Evolutionary conservation across 2,113 vertebrate species (phyloP).

Genomic region (Ctenomys sociabilis): DNA sequence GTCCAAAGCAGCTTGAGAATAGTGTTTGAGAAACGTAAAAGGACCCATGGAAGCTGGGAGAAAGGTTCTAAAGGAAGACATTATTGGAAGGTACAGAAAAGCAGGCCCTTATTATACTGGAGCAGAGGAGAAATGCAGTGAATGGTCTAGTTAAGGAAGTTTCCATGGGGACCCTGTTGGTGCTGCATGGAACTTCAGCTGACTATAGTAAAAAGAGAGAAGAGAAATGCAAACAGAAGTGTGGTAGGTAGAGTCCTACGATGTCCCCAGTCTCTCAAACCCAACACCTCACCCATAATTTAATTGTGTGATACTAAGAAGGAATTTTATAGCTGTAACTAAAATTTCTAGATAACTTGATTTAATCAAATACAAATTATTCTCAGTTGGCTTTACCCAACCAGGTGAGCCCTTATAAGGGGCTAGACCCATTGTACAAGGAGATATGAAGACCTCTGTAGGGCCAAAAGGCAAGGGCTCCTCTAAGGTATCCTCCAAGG

Average conservation of each 20-base stretch:
- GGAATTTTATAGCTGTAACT: background rate
- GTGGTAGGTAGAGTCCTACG: background rate
- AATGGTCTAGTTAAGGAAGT: background rate
- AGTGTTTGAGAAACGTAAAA: background rate
- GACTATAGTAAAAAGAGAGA: background rate
- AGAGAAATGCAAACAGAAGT: background rate
- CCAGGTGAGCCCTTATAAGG: background rate
- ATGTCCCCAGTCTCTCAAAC: background rate
- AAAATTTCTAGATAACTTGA: background rate
- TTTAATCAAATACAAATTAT: slow-evolving; percentile 19
- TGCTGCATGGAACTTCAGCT: background rate
- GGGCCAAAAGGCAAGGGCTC: background rate
- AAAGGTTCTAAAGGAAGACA: background rate
- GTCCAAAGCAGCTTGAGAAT: background rate
- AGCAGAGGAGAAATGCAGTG: background rate
- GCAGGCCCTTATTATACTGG: background rate
- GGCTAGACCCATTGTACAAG: background rate
- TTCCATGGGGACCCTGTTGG: background rate
- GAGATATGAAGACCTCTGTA: background rate
- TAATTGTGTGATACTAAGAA: background rate
- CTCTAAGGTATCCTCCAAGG: background rate
- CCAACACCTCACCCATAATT: background rate
- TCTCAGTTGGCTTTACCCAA: background rate
- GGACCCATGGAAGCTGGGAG: background rate
- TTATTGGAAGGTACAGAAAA: background rate